A percentile compares a stretch with the other conserved stretches of the same genome.
Conservation (phyloP, 2,113 vertebrate species). For the Scolopax mira region DNA sequence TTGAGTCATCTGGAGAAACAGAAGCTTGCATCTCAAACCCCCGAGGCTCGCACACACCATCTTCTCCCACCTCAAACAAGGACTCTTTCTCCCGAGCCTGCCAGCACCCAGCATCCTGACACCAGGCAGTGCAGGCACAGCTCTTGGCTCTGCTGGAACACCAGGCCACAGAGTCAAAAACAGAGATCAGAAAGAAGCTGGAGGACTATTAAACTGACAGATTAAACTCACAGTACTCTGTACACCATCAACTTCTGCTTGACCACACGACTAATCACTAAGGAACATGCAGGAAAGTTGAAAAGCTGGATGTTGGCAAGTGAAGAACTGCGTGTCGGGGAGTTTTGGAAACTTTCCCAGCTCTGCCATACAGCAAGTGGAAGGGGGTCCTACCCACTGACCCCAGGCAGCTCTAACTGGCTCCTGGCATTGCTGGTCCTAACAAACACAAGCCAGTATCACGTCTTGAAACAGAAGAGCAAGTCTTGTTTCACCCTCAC, state of each 20-base stretch:
- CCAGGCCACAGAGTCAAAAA: not conserved
- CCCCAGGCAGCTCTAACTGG: not conserved
- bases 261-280: not conserved
- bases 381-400: not conserved
- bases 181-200: not conserved
- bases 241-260: not conserved
- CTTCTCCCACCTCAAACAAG: not conserved
- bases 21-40: not conserved
- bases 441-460: not conserved
- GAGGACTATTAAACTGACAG: not conserved
- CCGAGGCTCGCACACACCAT: not conserved
- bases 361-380: not conserved
- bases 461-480: not conserved
- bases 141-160: not conserved
- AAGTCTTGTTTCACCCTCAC: not conserved
- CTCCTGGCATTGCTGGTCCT: not conserved
- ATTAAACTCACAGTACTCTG: not conserved
- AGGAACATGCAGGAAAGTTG: not conserved
- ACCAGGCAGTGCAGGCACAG: rapidly evolving
- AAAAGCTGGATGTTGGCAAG: not conserved
- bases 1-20: not conserved
- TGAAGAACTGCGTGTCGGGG: rapidly evolving
- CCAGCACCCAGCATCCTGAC: not conserved
- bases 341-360: not conserved
- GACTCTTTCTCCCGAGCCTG: not conserved